phyloP scores from a whole-genome alignment of 1,140 invertebrate species.

The Cryptotermes secundus region DNA sequence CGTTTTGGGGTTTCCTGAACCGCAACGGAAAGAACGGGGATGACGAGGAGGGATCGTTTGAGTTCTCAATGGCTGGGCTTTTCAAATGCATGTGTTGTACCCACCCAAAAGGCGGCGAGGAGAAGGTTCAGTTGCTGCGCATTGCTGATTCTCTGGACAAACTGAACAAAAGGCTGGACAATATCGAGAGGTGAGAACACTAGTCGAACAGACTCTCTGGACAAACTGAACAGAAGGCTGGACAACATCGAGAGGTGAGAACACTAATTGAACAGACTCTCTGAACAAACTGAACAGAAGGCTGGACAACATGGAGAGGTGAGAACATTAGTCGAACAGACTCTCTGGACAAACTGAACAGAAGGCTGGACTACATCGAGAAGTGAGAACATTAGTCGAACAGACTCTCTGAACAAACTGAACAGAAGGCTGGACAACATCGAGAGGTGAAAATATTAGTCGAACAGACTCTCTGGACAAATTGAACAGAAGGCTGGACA shows the following conservation, averaged over 20 bases:
- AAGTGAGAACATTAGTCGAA: too few species aligned
- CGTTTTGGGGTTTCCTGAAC: constrained; percentile 77
- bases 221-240: constrained; percentile 73
- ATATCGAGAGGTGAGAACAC: constrained; percentile 67
- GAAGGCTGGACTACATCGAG: too few species aligned
- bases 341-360: too few species aligned
- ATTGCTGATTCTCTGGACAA: constrained; percentile 83
- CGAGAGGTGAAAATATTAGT: too few species aligned
- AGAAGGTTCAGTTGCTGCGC: constrained; percentile 78
- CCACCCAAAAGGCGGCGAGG: constrained; percentile 80
- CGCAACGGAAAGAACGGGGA: constrained; percentile 61
- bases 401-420: too few species aligned
- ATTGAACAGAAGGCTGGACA: too few species aligned
- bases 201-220: constrained; percentile 58
- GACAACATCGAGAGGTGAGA: constrained; percentile 75
- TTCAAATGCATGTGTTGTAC: constrained; percentile 90
- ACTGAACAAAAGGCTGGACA: constrained; percentile 74
- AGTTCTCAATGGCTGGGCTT: constrained; percentile 83
- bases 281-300: too few species aligned
- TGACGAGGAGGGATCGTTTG: constrained; percentile 87
- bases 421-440: too few species aligned
- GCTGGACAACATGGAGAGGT: too few species aligned
- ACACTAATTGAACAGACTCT: not conserved
- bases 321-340: too few species aligned
- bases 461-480: too few species aligned